phyloP scores from a whole-genome alignment of 2,888 invertebrate species.

The Pyrrhosoma nymphula region DNA sequence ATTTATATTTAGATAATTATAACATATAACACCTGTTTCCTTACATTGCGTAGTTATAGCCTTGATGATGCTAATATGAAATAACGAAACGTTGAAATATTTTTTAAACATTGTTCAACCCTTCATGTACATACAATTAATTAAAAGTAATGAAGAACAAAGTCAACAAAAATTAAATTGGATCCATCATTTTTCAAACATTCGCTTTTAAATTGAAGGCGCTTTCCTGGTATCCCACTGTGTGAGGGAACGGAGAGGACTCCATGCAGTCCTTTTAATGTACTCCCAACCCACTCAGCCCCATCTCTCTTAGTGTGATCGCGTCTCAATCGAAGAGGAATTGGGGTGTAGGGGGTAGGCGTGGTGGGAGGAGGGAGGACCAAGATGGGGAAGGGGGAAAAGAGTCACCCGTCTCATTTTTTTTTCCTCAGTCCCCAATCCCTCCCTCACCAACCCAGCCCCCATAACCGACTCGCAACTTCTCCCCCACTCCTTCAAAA shows the following conservation, averaged over 20 bases:
- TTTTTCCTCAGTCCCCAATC: not conserved
- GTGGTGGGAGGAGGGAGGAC: not conserved
- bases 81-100: too few relatives aligned
- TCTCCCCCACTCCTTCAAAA: not conserved
- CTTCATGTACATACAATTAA: too few relatives aligned
- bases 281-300: not conserved
- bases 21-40: too few relatives aligned
- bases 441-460: not conserved
- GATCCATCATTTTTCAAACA: not conserved
- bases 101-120: too few relatives aligned
- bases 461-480: not conserved
- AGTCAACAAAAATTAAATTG: too few relatives aligned
- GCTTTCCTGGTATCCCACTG: not conserved
- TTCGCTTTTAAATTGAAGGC: not conserved
- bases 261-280: not conserved
- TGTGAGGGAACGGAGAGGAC: not conserved
- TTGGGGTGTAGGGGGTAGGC: not conserved
- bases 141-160: too few relatives aligned
- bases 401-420: slow-evolving; percentile 40
- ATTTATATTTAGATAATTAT: too few relatives aligned
- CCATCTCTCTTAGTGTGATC: slow-evolving; percentile 7
- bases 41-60: too few relatives aligned
- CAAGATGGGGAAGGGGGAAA: not conserved
- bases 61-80: too few relatives aligned
- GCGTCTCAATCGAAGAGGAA: slow-evolving; percentile 57